Evolutionary conservation across 2,113 vertebrate genomes (phyloP).

Genomic region (Spermophilus dauricus): DNA sequence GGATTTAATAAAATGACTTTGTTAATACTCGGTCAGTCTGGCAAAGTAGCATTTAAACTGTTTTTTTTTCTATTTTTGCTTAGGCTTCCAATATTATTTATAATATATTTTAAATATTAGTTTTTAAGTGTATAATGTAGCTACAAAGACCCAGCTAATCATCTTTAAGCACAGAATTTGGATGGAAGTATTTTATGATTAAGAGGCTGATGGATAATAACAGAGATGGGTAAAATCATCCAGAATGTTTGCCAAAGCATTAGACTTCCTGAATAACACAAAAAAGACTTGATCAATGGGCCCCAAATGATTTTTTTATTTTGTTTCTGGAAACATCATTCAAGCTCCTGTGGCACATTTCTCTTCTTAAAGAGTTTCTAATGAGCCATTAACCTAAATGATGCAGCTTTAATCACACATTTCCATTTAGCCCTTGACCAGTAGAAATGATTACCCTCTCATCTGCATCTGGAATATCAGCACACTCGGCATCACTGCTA

Average conservation of each 20-base stretch:
- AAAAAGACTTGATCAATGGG: background rate
- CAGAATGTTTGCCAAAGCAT: background rate
- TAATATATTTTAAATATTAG: conserved; percentile 19
- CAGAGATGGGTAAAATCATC: background rate
- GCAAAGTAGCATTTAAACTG: background rate
- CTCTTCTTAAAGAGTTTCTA: conserved; percentile 40
- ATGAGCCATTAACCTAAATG: conserved; percentile 34
- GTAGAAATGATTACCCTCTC: background rate
- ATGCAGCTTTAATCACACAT: conserved; percentile 46
- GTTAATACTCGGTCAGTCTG: background rate
- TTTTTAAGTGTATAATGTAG: background rate
- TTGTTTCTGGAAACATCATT: conserved; percentile 61
- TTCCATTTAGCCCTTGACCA: conserved; percentile 64
- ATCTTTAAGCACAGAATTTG: background rate
- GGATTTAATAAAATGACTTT: background rate
- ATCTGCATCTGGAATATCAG: background rate
- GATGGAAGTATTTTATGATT: background rate
- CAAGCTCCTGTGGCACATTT: background rate
- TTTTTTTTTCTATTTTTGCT: background rate
- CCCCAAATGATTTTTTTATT: background rate
- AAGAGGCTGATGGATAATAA: background rate
- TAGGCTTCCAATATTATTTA: conserved; percentile 20
- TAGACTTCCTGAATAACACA: background rate
- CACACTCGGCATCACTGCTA: background rate
- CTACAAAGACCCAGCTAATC: background rate